phyloP scores from a whole-genome alignment of 1,140 invertebrate species.

The Tetragnatha versicolor region DNA sequence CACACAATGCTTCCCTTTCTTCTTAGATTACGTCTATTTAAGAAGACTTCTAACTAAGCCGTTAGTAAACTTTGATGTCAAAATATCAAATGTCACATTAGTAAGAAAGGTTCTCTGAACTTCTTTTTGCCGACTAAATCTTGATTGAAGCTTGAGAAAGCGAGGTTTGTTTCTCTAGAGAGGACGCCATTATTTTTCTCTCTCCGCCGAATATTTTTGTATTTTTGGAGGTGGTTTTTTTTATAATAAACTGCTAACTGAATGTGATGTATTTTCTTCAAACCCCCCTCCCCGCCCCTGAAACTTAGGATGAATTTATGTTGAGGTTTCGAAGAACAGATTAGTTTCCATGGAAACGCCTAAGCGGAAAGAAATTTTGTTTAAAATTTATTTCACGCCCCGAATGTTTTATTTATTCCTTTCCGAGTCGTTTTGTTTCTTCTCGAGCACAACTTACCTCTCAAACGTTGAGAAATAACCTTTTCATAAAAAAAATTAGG shows the following conservation, averaged over 20 bases:
- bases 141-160: neutral
- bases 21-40: constrained; percentile 1
- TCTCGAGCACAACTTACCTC: no score
- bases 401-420: constrained; percentile 4
- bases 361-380: neutral
- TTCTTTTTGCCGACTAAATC: constrained; percentile 8
- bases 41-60: constrained; percentile 21
- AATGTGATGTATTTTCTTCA: constrained; percentile 16
- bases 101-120: constrained; percentile 3
- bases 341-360: neutral
- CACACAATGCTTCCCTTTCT: neutral
- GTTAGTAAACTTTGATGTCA: constrained; percentile 27
- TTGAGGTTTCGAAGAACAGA: neutral
- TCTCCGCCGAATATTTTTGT: neutral
- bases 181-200: constrained; percentile 1
- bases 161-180: neutral
- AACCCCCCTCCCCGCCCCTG: no score
- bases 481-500: no score
- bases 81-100: constrained; percentile 37
- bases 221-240: neutral
- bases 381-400: neutral
- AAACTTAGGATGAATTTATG: neutral
- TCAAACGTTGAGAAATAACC: no score
- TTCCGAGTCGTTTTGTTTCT: no score
- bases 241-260: constrained; percentile 13